Evolutionary conservation across 1,140 invertebrate species (phyloP).

Genomic region (Drepana arcuata): DNA sequence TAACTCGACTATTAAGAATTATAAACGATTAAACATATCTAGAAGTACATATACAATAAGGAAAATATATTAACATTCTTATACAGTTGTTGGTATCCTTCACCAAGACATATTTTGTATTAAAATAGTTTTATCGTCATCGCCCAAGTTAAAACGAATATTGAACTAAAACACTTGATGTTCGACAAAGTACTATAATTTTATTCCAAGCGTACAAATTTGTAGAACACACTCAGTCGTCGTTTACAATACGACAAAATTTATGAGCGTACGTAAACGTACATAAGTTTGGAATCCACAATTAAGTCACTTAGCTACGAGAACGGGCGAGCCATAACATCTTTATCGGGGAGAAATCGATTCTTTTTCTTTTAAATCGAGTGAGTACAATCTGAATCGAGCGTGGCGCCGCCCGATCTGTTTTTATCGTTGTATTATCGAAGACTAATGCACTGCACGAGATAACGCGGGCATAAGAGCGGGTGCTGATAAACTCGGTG

Average conservation of each 20-base stretch:
- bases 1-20: no score
- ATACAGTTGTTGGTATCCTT: no score
- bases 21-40: no score
- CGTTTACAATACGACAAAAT: constrained; percentile 17
- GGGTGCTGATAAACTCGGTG: constrained; percentile 63
- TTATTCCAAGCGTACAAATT: no score
- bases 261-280: constrained; percentile 16
- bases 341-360: constrained; percentile 56
- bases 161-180: no score
- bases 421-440: constrained; percentile 64
- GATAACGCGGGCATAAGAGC: constrained; percentile 64
- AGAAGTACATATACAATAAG: no score
- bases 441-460: constrained; percentile 62
- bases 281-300: constrained; percentile 57
- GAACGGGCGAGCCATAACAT: constrained; percentile 60
- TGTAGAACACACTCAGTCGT: no score
- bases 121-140: no score
- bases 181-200: no score
- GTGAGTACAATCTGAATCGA: constrained; percentile 51
- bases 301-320: constrained; percentile 60
- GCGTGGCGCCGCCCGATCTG: constrained; percentile 61
- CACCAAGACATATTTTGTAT: no score
- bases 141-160: no score
- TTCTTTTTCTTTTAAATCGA: constrained; percentile 63
- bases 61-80: no score